These are phyloP conservation scores for Phaenicophaeus curvirostris DNA, from an alignment of 2,797 vertebrate genomes.

Conservation along the genomic window DNA sequence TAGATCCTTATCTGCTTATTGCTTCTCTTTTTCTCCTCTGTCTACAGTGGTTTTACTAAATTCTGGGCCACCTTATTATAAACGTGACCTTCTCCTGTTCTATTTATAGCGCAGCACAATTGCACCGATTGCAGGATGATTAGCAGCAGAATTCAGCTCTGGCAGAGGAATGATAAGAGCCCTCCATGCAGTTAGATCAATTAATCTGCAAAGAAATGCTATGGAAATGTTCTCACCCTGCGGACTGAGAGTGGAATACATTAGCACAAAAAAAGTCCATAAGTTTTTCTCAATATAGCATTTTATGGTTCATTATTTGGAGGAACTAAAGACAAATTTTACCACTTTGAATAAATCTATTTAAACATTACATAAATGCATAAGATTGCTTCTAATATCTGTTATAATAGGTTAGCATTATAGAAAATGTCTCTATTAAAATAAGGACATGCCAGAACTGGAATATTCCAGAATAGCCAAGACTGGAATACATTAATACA, in stretches of 20 bases:
- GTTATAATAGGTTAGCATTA: constrained; percentile 13
- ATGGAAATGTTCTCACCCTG: constrained; percentile 10
- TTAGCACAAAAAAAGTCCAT: neutral
- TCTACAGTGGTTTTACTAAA: neutral
- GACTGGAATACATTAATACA: neutral
- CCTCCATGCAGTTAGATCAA: constrained; percentile 26
- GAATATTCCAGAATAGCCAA: constrained; percentile 24
- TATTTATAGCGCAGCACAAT: neutral
- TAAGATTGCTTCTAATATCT: constrained; percentile 14
- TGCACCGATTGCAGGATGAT: neutral
- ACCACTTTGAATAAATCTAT: constrained; percentile 40
- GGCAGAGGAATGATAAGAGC: neutral
- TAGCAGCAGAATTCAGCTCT: constrained; percentile 30
- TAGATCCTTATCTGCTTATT: neutral
- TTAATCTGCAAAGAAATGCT: constrained; percentile 43
- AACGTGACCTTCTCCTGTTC: neutral
- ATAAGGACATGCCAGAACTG: neutral
- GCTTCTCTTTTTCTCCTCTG: neutral
- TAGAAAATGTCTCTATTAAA: constrained; percentile 5
- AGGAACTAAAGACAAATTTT: constrained; percentile 6
- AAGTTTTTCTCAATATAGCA: constrained; percentile 40
- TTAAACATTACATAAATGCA: constrained; percentile 30
- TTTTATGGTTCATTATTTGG: constrained; percentile 34
- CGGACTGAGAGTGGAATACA: neutral
- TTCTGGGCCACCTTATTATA: neutral